Evolutionary conservation across 2,888 invertebrate species (phyloP), one percentile per base, ranked within the genome.

Genomic region (Phorcus lineatus): DNA sequence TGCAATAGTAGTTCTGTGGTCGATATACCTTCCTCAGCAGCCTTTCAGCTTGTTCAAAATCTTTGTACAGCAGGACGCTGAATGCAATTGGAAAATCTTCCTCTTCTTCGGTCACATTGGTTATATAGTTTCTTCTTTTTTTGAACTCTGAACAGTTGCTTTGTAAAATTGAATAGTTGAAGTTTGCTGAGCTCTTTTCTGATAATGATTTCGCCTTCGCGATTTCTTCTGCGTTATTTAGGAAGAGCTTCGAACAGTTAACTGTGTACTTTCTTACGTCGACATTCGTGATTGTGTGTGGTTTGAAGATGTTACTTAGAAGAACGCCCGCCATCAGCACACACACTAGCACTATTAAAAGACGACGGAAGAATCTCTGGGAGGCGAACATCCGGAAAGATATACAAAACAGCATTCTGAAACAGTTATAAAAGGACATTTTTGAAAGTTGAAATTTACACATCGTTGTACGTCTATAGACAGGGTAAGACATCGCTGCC

Each of bases 1-100:
- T 81, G 83, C 92, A 92, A 84, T 91, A 92, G 66, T 86, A 66
- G 80, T 92, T 92, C 77, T 91, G 90, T 4, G 91, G 91, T 54
- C 89, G 86, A 84, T 92, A 92, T 52, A 92, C 87, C 16, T 86
- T 83, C 7, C 89, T 70, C 22, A 92, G 77, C 17, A 92, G 82
- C 7, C 74, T 47, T 75, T 90, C 90, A 0, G 87, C 82, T 70
- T 88, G 87, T 70, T 88, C 88, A 9, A 89, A 80, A 77, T 91
- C 88, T 54, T 82, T 84, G 70, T 85, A 88, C 67, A 90, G 86
- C 0, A 89, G 76, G 31, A 91, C 85, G 67, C 87, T 86, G 80
- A 86, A 90, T 4, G 90, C 90, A n/a, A 90, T 78, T 0, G 89
- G 89, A 74, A 83, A 89, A 17, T 83, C 40, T 40, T 81, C 81